Evolutionary conservation across 1,140 invertebrate genomes (phyloP), one percentile per base, ranked within the genome.

Genomic region (Trichonephila clavata): DNA sequence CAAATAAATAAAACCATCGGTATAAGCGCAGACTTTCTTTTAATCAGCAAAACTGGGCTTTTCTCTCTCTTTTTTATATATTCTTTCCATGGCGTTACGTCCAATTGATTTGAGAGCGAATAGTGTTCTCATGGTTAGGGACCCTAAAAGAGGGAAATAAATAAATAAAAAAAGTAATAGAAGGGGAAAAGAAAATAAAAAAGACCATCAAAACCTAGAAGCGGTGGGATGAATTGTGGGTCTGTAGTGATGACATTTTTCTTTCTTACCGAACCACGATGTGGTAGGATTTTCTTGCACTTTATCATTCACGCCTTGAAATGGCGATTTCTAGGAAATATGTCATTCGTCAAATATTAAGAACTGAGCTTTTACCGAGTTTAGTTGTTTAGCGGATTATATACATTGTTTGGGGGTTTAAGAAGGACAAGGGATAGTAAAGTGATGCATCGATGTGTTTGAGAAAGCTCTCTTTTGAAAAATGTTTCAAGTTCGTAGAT

Each of bases 281-380:
- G 71, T 39, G 27, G 27, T n/a, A 20, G 84, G 60, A 86, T 86
- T 86, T 86, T 86, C 84, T 61, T 10, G 84, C 24, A 60, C 59
- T 86, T 60, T 32, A 86, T 86, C 84, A 86, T 86, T 61, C 59
- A 83, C 80, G 80, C 80, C 39, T 83, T 43, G 32, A 16, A 59
- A 57, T 86, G 84, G 84, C 59, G 59, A 61, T 20, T 86, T 39
- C 59, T 61, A 18, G 27, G 27, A 61, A 32, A 60, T 63, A 60
- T 24, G 84, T 39, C 59, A 63, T 86, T 18, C 84, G 59, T 86
- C 84, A 86, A 86, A 60, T 60, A 77, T 77, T 27, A 39, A 32
- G 27, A 32, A 32, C 14, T 18, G 10, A 39, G 27, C 71, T 39
- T 77, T 77, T 14, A 77, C 27, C 24, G 27, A 77, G 27, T 77